Conservation (phyloP, 2,113 vertebrate species). For the Cettia cetti region DNA sequence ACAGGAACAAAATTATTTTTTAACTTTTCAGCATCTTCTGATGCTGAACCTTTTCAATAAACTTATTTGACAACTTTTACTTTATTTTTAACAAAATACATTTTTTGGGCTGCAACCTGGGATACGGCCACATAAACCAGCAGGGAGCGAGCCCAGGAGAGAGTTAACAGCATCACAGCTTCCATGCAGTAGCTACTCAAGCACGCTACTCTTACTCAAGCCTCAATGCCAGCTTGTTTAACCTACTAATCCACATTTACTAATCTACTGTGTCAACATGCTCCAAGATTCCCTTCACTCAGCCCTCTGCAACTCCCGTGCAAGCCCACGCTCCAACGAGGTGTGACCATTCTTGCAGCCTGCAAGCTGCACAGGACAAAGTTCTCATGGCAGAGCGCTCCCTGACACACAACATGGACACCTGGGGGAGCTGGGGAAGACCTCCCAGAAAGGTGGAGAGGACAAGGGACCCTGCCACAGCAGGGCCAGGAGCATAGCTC, state of each 20-base stretch:
- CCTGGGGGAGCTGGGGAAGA: neutral
- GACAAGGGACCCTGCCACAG: neutral
- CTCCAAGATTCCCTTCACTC: neutral
- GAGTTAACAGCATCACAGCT: neutral
- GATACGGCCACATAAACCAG: neutral
- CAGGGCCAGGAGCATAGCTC: neutral
- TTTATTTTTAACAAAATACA: neutral
- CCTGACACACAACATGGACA: accelerated
- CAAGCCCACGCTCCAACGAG: neutral
- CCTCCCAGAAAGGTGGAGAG: accelerated
- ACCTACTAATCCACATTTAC: conserved; percentile 29
- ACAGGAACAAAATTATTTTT: neutral
- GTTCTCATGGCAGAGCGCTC: accelerated
- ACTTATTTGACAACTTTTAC: neutral
- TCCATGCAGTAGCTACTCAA: neutral
- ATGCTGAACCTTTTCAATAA: neutral
- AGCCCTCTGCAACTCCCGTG: neutral
- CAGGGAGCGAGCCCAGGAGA: neutral
- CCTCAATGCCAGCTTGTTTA: neutral
- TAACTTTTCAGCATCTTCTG: neutral
- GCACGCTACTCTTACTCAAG: neutral
- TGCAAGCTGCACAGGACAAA: neutral
- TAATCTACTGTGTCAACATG: neutral
- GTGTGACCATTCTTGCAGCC: neutral
- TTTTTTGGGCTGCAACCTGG: neutral